Percentiles rank a stretch among this genome's conserved stretches.
Conservation (phyloP, 2,888 invertebrate genomes). For the Cetonia aurata region DNA sequence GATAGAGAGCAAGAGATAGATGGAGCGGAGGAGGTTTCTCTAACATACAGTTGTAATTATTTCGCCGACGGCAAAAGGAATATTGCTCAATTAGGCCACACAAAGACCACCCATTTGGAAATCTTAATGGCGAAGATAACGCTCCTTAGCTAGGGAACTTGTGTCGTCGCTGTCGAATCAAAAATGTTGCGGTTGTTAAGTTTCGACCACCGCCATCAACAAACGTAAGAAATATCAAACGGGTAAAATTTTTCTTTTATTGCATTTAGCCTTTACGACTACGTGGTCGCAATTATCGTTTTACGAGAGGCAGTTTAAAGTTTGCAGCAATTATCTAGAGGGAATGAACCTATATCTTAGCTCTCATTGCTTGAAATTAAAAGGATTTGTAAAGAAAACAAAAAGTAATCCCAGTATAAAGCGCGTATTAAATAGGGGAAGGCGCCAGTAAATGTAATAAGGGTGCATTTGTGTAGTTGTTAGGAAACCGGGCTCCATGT, state of each 20-base stretch:
- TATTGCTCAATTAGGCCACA: constrained; percentile 34
- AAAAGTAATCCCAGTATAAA: not conserved
- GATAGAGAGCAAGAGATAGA: too few species aligned
- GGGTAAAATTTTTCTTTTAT: constrained; percentile 11
- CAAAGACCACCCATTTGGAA: constrained; percentile 39
- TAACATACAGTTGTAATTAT: constrained; percentile 33
- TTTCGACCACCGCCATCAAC: constrained; percentile 20
- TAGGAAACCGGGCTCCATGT: too few species aligned
- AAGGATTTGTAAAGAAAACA: constrained; percentile 12
- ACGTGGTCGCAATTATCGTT: constrained; percentile 2
- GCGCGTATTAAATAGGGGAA: not conserved
- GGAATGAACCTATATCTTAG: constrained; percentile 1
- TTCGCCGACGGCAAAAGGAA: constrained; percentile 32
- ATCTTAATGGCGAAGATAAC: constrained; percentile 38
- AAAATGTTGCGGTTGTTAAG: constrained; percentile 26
- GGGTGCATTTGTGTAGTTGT: too few species aligned
- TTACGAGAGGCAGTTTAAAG: constrained; percentile 8
- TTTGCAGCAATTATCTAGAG: constrained; percentile 16
- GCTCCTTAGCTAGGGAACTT: constrained; percentile 24
- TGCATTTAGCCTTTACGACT: constrained; percentile 21
- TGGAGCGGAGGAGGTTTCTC: constrained; percentile 24
- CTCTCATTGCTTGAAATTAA: constrained; percentile 12
- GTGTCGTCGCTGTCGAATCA: constrained; percentile 26
- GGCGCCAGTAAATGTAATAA: not conserved
- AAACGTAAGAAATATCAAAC: constrained; percentile 16